Base-by-base conservation (phyloP, 64 coral and sea anemone genomes). In the Porites australiensis region DNA sequence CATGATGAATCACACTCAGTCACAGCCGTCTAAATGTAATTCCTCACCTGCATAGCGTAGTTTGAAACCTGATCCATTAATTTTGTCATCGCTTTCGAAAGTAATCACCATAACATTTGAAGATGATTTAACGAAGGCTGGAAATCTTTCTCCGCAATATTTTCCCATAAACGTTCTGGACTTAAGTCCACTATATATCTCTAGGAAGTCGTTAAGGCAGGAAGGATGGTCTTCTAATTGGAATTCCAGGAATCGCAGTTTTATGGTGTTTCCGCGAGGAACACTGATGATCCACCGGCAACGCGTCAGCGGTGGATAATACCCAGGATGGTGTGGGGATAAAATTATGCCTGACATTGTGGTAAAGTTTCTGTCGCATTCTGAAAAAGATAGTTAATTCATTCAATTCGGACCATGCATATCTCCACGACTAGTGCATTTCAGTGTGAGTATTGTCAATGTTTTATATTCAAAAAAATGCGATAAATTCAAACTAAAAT, bases 211-310 rank as follows among this genome's bases (percentile, higher is more conserved):
- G 8, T 61, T 81, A 2, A 10, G 15, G 27, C 78, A 81, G 57
- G 78, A 62, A 13, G 78, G 78, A 9, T 81, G 54, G 15, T 81
- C 78, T 81, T 81, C 58, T 5, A 81, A 81, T 37, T 81, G 78
- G 27, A 81, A 81, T 6, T 81, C 78, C 78, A 81, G 45, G 78
- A 81, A 63, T 22, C 57, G 78, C 37, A 81, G 78, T 62, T 81
- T 81, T 15, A 81, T 81, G 13, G 4, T 81, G 5, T 62, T 81
- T 61, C 13, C 78, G 0, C 2, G 27, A 3, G 78, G 10, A 81
- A 81, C 78, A 4, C 14, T 81, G 55, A 81, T 81, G 13, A 9
- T 63, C 78, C 78, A 81, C 23, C 14, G 54, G 6, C 78, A 81
- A 13, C 55, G 22, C 27, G 11, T 81, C 12, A 81, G 27, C 15